Evolutionary conservation across 1,140 invertebrate species (phyloP).

Genomic region (Radopholus similis): DNA sequence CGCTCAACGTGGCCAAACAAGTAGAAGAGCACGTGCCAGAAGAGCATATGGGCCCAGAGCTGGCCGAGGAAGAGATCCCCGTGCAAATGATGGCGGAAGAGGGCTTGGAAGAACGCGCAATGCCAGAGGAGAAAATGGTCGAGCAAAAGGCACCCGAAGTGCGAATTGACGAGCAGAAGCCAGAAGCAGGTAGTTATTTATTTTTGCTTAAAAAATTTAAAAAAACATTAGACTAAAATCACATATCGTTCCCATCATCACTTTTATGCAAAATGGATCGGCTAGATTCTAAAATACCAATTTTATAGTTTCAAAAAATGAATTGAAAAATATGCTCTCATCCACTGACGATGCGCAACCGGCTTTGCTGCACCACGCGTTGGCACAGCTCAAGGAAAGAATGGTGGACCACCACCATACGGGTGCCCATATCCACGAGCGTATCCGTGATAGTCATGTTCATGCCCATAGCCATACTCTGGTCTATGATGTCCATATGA

Average conservation of each 20-base stretch:
- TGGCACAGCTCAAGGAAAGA: too few species aligned
- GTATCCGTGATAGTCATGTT: background rate
- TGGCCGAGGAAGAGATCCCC: background rate
- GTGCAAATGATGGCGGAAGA: background rate
- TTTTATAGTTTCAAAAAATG: too few species aligned
- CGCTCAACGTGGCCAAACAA: constrained; percentile 40
- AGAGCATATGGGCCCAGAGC: background rate
- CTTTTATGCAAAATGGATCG: too few species aligned
- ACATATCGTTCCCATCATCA: constrained; percentile 2
- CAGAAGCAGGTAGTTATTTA: too few species aligned
- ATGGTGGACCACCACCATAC: too few species aligned
- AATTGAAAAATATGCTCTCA: too few species aligned
- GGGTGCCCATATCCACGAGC: background rate
- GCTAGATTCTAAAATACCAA: too few species aligned
- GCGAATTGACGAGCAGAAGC: too few species aligned
- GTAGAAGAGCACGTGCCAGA: background rate
- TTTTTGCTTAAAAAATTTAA: too few species aligned
- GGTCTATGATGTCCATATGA: constrained; percentile 12
- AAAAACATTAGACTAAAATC: too few species aligned
- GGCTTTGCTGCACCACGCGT: too few species aligned
- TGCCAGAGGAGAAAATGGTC: background rate
- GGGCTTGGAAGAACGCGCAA: background rate
- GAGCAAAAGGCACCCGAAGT: constrained; percentile 64
- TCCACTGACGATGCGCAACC: too few species aligned
- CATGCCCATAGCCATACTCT: constrained; percentile 17